phyloP scores from a whole-genome alignment of 2,797 vertebrate genomes.

The Myiotriccus ornatus region DNA sequence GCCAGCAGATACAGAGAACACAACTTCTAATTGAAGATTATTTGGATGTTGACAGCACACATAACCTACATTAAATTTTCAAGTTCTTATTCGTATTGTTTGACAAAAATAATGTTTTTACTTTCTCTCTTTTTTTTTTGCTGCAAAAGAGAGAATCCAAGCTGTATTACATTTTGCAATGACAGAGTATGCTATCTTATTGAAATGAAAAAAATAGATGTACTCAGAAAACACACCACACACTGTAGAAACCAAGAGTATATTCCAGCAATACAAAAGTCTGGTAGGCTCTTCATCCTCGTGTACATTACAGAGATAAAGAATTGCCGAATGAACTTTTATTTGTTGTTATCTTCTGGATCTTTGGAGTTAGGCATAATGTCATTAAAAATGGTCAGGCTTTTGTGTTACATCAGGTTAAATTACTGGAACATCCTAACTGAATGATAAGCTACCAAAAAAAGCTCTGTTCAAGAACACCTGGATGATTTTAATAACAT shows the following conservation, averaged over 20 bases:
- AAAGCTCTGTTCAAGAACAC: conserved; percentile 38
- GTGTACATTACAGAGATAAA: background rate
- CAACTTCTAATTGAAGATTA: background rate
- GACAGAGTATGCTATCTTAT: background rate
- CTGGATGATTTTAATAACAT: conserved; percentile 35
- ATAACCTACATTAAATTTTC: background rate
- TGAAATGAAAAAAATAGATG: background rate
- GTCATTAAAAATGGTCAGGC: conserved; percentile 4
- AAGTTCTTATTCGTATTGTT: background rate
- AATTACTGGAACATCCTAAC: conserved; percentile 9
- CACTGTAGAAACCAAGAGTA: background rate
- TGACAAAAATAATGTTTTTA: background rate
- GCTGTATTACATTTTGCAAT: background rate
- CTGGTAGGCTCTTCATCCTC: background rate
- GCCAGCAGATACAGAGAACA: background rate
- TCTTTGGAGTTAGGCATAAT: background rate
- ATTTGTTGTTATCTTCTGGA: background rate
- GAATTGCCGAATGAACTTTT: background rate
- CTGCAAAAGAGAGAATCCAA: background rate
- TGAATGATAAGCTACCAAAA: conserved; percentile 10
- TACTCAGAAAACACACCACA: background rate
- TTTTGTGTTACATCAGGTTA: conserved; percentile 40
- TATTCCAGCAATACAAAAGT: background rate
- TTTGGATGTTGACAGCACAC: background rate
- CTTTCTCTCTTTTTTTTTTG: background rate